Conservation (phyloP, 1,140 invertebrate species). For the Trichogramma pretiosum region DNA sequence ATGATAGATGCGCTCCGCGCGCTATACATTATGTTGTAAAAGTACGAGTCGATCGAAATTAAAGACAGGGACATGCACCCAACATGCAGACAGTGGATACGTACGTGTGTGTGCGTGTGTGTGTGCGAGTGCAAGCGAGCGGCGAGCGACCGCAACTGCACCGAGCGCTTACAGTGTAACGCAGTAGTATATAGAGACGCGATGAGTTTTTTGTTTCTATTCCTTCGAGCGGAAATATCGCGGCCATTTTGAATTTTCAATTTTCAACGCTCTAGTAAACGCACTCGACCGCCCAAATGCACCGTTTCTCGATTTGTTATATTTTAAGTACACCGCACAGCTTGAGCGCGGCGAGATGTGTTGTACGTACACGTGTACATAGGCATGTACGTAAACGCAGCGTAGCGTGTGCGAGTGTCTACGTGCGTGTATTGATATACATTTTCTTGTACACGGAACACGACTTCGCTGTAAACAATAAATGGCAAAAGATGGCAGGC, state of each 20-base stretch:
- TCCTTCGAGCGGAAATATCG: conserved; percentile 47
- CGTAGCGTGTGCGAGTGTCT: background rate
- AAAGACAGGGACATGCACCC: background rate
- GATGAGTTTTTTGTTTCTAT: conserved; percentile 43
- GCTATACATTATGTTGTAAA: too few relatives aligned
- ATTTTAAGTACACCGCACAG: too few relatives aligned
- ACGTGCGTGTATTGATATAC: too few relatives aligned
- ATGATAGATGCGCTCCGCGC: too few relatives aligned
- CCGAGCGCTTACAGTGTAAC: background rate
- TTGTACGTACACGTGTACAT: conserved; percentile 13
- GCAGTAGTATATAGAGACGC: background rate
- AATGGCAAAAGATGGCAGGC: too few relatives aligned
- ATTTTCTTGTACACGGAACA: too few relatives aligned
- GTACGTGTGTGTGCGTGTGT: background rate
- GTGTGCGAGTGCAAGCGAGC: background rate
- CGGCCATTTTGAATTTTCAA: conserved; percentile 49
- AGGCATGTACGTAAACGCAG: background rate
- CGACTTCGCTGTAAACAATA: too few relatives aligned
- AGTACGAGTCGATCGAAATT: too few relatives aligned
- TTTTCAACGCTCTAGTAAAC: conserved; percentile 48
- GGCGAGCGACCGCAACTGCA: background rate
- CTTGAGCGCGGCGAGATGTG: conserved; percentile 23
- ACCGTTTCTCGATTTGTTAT: background rate
- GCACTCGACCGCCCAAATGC: background rate
- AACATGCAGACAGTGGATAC: background rate